Percentiles rank a stretch among this genome's conserved stretches.
phyloP scores from a whole-genome alignment of 2,888 invertebrate genomes.

The Anticlea derivata region DNA sequence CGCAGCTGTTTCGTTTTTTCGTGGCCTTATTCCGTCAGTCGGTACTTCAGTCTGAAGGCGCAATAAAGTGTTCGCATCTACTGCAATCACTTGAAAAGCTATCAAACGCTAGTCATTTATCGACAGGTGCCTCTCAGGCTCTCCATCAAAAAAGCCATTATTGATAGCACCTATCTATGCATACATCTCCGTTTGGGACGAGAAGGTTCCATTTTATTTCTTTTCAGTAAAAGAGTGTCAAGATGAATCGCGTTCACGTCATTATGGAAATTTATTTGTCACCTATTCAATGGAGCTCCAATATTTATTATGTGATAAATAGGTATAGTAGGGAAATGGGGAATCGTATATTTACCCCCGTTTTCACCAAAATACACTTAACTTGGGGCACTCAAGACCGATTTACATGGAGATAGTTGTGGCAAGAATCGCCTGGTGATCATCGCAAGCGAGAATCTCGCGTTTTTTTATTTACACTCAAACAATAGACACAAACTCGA shows the following conservation, averaged over 20 bases:
- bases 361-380: slow-evolving; percentile 1
- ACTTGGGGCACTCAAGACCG: neutral
- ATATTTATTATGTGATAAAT: slow-evolving; percentile 20
- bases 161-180: slow-evolving; percentile 19
- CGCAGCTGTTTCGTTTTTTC: too few relatives aligned
- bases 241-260: slow-evolving; percentile 9
- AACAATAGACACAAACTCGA: too few relatives aligned
- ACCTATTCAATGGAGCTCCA: slow-evolving; percentile 16
- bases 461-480: too few relatives aligned
- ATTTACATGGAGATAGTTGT: too few relatives aligned
- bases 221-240: slow-evolving; percentile 8
- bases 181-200: slow-evolving; percentile 6
- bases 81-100: slow-evolving; percentile 4
- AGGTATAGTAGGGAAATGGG: slow-evolving; percentile 3
- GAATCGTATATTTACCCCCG: slow-evolving; percentile 1
- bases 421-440: too few relatives aligned
- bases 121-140: slow-evolving; percentile 4
- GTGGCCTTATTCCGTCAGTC: too few relatives aligned
- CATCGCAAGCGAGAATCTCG: too few relatives aligned
- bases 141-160: slow-evolving; percentile 25
- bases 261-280: slow-evolving; percentile 28
- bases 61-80: slow-evolving; percentile 4
- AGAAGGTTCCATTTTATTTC: slow-evolving; percentile 15
- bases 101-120: slow-evolving; percentile 5
- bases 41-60: slow-evolving; percentile 2